These are phyloP conservation scores for Hymenochirus boettgeri DNA, from an alignment of 2,113 vertebrate genomes.

Conservation along the genomic window DNA sequence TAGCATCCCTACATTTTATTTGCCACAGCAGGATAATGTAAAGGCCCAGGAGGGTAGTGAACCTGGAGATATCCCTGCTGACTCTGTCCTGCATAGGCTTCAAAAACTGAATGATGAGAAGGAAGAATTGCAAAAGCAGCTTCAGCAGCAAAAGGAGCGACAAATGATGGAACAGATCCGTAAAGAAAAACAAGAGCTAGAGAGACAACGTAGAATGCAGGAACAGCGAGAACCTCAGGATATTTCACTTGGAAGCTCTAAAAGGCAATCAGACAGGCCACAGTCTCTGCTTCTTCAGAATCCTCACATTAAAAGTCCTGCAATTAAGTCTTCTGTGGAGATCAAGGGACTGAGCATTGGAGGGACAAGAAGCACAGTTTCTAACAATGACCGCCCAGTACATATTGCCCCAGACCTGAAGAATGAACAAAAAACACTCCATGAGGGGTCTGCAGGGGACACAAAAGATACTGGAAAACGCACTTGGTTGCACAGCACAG, in stretches of 20 bases:
- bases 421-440: background rate
- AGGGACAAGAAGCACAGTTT: slow-evolving; percentile 51
- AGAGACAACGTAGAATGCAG: slow-evolving; percentile 72
- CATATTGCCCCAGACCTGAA: slow-evolving; percentile 56
- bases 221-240: slow-evolving; percentile 60
- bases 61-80: slow-evolving; percentile 40
- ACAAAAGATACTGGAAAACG: slow-evolving; percentile 50
- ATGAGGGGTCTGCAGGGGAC: slow-evolving; percentile 13
- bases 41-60: slow-evolving; percentile 46
- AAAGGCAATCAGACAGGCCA: slow-evolving; percentile 47
- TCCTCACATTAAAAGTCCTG: slow-evolving; percentile 29
- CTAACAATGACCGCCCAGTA: slow-evolving; percentile 57
- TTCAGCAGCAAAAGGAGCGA: slow-evolving; percentile 82
- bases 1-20: slow-evolving; percentile 83
- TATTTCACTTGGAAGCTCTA: slow-evolving; percentile 43
- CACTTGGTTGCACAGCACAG: slow-evolving; percentile 29
- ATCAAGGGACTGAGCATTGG: slow-evolving; percentile 51
- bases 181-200: slow-evolving; percentile 82
- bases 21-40: slow-evolving; percentile 63
- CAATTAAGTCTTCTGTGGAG: slow-evolving; percentile 19
- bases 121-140: slow-evolving; percentile 79
- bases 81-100: slow-evolving; percentile 73
- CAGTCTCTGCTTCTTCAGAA: slow-evolving; percentile 48
- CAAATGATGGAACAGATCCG: slow-evolving; percentile 97
- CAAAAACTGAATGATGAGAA: slow-evolving; percentile 84